Base-by-base conservation (phyloP, 92 coral and sea anemone genomes). In the Ricordea florida region DNA sequence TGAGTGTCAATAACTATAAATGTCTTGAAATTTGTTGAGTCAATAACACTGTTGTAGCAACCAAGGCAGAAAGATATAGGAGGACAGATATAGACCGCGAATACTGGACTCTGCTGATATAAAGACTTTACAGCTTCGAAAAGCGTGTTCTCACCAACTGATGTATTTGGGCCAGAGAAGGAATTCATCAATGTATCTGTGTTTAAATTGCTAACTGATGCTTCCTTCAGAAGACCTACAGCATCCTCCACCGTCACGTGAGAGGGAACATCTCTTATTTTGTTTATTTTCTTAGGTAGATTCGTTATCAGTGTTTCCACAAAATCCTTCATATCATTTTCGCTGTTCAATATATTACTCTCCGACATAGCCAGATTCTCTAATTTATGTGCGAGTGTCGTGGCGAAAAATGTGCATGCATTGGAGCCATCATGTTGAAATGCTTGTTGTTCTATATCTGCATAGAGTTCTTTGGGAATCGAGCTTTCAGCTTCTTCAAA, bases 201-300 rank as follows among this genome's bases (percentile, higher is more conserved):
- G 20, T 31, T 41, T 32, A 61, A 20, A 11, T 61, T 47, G 47
- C n/a, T 10, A 10, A 57, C 11, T 3, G 41, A 32, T 16, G 68
- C 63, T 28, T 11, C 42, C 29, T 36, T 61, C 9, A 68, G 57
- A 7, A 72, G 24, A 10, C 58, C 38, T 25, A 10, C 53, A 36
- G 69, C 80, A 9, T 72, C 82, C 44, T 62, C 82, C 29, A 61
- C 59, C n/a, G 82, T 30, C 8, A 62, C 37, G 66, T 41, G 38
- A 37, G 62, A 45, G 27, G 62, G 32, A 17, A 45, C 41, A 40
- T 80, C 82, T 47, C 86, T 44, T 36, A 55, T 27, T 13, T 37
- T 18, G 67, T 78, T 52, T 47, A 78, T 78, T 52, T 48, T 38
- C 17, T 32, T 35, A 2, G 84, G 84, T n/a, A 78, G 18, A 28